Evolutionary conservation across 2,888 invertebrate genomes (phyloP).

Genomic region (Drosophila merina): DNA sequence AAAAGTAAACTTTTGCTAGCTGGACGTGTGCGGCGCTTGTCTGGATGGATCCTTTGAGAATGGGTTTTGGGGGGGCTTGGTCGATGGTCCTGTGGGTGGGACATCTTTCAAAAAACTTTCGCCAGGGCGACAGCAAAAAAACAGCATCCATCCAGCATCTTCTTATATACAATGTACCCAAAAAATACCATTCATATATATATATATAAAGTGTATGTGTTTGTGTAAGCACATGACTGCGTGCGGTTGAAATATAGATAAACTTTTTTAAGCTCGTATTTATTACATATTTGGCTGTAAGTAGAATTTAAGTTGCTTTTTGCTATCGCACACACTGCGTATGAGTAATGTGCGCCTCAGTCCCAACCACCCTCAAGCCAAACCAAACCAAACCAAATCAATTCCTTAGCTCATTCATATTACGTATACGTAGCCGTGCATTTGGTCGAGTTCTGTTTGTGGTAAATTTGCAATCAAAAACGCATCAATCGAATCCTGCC

Average conservation of each 20-base stretch:
- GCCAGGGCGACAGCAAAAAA: slow-evolving; percentile 70
- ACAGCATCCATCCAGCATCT: slow-evolving; percentile 37
- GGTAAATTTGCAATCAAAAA: slow-evolving; percentile 77
- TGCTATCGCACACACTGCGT: slow-evolving; percentile 54
- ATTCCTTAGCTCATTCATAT: slow-evolving; percentile 22
- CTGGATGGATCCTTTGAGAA: slow-evolving; percentile 25
- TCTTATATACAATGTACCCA: slow-evolving; percentile 53
- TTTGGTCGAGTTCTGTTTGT: slow-evolving; percentile 63
- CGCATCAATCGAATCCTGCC: slow-evolving; percentile 67
- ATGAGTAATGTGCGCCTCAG: slow-evolving; percentile 60
- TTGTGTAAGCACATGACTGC: slow-evolving; percentile 65
- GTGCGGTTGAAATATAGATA: slow-evolving; percentile 79
- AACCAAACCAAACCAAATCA: neutral
- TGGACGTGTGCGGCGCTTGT: slow-evolving; percentile 69
- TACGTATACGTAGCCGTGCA: slow-evolving; percentile 40
- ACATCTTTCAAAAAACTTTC: slow-evolving; percentile 74
- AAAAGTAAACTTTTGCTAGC: slow-evolving; percentile 64
- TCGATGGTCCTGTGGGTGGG: slow-evolving; percentile 42
- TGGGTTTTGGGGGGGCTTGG: neutral
- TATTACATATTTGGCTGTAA: slow-evolving; percentile 79
- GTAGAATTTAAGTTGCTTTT: slow-evolving; percentile 79
- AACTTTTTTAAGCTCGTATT: slow-evolving; percentile 79
- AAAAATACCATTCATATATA: slow-evolving; percentile 2
- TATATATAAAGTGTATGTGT: slow-evolving; percentile 16
- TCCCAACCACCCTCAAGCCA: neutral